Base-by-base conservation (phyloP, 2,888 invertebrate species). In the Acanthopleura granulata region DNA sequence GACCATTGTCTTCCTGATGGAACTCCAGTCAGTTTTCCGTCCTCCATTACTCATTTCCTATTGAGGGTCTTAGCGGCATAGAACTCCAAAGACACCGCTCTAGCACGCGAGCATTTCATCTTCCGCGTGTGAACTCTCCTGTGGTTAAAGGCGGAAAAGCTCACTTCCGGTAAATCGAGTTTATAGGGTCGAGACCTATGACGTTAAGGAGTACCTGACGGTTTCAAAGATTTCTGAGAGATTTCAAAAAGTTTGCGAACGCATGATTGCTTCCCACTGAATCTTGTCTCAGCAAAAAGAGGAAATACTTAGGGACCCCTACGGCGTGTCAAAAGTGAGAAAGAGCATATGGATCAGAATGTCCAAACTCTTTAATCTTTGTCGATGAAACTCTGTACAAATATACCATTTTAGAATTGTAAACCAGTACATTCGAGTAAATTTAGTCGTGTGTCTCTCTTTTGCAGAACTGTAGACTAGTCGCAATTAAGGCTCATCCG, bases 111-210 rank as follows among this genome's bases (percentile, higher is more conserved):
- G 66, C 66, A 66, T 66, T 27, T 14, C 66, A 6, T 22, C 25
- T 66, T 66, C 66, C 66, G 66, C 66, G 25, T 27, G 22, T 27
- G 27, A 66, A 66, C 66, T 66, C 66, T 66, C 66, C 66, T 66
- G 66, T 27, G 66, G 66, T 66, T 22, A 66, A 66, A 27, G 66
- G 66, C 66, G 29, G 66, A 27, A 66, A 66, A 25, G 25, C 66
- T 25, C 29, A 66, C 29, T 66, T 66, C 66, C 66, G 66, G 66
- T 22, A 27, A 66, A 27, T 27, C 29, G 25, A 3, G 29, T 66
- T 22, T 27, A 27, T 6, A 14, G 66, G 66, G 25, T 16, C 22
- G 25, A 25, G 15, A 25, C 22, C 66, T 66, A 66, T 27, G 22
- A n/a, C 22, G 57, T 9, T n/a, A 22, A 9, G 22, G 22, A n/a